Conservation (phyloP, 2,888 invertebrate species). For the Monoplex corrugatus region DNA sequence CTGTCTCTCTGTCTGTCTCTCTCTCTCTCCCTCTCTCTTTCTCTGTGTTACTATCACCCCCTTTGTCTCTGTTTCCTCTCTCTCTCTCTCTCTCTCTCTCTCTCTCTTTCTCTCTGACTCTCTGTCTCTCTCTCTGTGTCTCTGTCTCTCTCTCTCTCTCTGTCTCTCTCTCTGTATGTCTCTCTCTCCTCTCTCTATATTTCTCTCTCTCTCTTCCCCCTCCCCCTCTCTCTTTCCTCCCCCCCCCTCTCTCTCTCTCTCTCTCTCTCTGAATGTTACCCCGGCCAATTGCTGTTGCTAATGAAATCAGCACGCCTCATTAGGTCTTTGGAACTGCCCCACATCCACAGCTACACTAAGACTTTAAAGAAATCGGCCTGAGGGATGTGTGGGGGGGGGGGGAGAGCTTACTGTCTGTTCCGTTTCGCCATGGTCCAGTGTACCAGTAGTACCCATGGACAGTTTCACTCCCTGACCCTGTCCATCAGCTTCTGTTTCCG, state of each 20-base stretch:
- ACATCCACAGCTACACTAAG: too few species aligned
- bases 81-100: background rate
- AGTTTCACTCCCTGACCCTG: too few species aligned
- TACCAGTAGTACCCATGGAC: too few species aligned
- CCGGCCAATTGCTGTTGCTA: background rate
- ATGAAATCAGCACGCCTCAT: constrained; percentile 19
- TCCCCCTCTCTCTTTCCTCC: background rate
- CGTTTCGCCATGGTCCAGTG: too few species aligned
- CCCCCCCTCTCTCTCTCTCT: background rate
- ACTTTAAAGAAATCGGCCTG: too few species aligned
- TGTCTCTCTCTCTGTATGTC: background rate
- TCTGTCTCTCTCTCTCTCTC: background rate
- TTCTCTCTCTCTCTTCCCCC: background rate
- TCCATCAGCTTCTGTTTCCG: too few species aligned
- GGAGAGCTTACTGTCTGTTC: too few species aligned
- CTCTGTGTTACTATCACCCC: background rate
- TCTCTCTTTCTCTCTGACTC: background rate
- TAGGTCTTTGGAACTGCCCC: background rate
- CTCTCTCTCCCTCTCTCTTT: background rate
- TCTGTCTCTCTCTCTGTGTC: background rate
- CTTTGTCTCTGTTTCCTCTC: background rate
- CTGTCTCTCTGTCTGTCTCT: background rate
- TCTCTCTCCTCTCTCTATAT: background rate
- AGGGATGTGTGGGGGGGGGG: too few species aligned
- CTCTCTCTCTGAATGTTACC: background rate